phyloP scores from a whole-genome alignment of 2,797 vertebrate genomes.

The Brachymystax lenok region DNA sequence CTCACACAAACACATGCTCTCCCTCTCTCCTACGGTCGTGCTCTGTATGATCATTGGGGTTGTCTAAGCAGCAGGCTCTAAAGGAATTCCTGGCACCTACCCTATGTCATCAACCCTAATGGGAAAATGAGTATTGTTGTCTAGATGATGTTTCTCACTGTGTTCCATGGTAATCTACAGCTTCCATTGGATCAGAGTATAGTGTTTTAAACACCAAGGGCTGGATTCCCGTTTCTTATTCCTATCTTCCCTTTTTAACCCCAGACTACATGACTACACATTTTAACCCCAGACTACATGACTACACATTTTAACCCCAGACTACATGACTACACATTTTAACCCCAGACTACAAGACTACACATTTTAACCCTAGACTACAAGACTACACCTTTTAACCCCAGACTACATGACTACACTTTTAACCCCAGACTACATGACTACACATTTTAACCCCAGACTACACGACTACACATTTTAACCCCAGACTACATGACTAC shows the following conservation, averaged over 20 bases:
- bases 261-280: no score
- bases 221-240: neutral
- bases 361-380: no score
- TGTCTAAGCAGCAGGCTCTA: constrained; percentile 59
- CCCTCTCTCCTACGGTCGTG: constrained; percentile 53
- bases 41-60: constrained; percentile 68
- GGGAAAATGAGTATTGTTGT: constrained; percentile 62
- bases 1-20: constrained; percentile 23
- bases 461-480: no score
- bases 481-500: no score
- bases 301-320: no score
- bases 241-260: neutral
- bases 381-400: no score
- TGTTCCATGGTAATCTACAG: neutral
- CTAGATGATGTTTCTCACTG: constrained; percentile 35
- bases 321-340: no score
- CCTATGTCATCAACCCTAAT: constrained; percentile 72
- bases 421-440: no score
- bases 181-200: neutral
- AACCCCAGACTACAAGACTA: no score
- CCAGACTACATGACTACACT: no score
- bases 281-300: no score
- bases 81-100: constrained; percentile 43
- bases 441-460: no score
- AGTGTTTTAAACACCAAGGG: neutral